A percentile compares a stretch with the other conserved stretches of the same genome.
Conservation (phyloP, 2,113 vertebrate species). For the Phalacrocorax brasilianus region DNA sequence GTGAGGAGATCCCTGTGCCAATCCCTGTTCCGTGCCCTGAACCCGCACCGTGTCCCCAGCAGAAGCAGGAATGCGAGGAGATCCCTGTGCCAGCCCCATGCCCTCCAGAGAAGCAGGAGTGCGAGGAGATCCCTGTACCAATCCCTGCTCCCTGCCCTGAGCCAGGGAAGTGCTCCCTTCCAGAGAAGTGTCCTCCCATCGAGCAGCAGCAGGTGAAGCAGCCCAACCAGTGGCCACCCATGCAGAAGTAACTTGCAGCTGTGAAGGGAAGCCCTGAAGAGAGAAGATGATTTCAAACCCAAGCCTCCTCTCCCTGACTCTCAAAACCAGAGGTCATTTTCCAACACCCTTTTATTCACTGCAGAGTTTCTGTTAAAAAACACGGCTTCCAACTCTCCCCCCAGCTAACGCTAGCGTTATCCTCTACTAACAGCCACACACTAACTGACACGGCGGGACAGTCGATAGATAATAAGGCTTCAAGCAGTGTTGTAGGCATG, state of each 20-base stretch:
- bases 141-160: background rate
- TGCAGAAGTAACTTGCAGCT: background rate
- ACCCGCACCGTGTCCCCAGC: accelerated
- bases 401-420: background rate
- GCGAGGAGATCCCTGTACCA: background rate
- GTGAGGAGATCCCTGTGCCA: background rate
- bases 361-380: background rate
- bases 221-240: background rate
- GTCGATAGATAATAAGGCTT: background rate
- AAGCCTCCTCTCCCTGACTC: background rate
- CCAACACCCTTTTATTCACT: background rate
- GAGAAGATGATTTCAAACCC: background rate
- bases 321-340: background rate
- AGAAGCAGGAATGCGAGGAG: background rate
- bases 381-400: background rate
- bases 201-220: constrained; percentile 50
- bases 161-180: background rate
- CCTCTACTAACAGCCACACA: background rate
- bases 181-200: background rate
- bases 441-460: background rate
- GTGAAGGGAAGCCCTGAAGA: background rate
- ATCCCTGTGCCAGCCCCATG: accelerated
- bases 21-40: background rate
- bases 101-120: background rate
- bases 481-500: background rate